Percentiles rank a stretch among this genome's conserved stretches.
phyloP scores from a whole-genome alignment of 2,113 vertebrate species.

The Colius striatus region DNA sequence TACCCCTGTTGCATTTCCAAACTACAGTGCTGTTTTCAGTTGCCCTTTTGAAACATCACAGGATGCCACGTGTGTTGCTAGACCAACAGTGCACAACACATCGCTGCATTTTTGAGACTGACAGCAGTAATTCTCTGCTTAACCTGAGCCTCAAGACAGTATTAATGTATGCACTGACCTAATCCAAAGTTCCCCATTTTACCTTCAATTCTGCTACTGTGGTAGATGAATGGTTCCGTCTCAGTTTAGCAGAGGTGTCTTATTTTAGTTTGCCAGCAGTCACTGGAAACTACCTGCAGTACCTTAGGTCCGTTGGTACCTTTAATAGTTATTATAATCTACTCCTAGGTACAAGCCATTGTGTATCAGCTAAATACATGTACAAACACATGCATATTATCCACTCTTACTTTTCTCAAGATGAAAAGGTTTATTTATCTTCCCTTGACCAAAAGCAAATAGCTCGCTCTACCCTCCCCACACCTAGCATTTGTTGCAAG shows the following conservation, averaged over 20 bases:
- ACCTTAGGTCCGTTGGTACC: not conserved
- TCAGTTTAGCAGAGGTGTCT: not conserved
- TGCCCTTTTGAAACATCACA: not conserved
- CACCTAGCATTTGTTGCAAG: fast-evolving
- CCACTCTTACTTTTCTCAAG: not conserved
- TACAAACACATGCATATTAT: not conserved
- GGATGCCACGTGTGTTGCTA: not conserved
- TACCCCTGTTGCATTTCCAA: not conserved
- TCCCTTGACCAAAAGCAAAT: not conserved
- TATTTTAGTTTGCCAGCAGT: not conserved
- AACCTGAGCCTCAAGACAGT: not conserved
- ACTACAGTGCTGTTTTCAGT: not conserved
- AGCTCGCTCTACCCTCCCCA: not conserved
- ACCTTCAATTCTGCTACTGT: not conserved
- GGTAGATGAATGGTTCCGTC: not conserved
- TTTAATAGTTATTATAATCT: not conserved
- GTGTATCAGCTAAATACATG: not conserved
- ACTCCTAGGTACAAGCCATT: not conserved
- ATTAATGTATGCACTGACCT: not conserved
- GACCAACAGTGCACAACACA: fast-evolving
- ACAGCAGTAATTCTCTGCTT: not conserved
- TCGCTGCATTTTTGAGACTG: not conserved
- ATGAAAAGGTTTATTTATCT: not conserved
- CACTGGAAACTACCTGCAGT: not conserved
- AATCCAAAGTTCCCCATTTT: not conserved